Percentiles rank a stretch among this genome's conserved stretches.
Evolutionary conservation across 2,113 vertebrate species (phyloP).

Genomic region (Cryptomyrus ogoouensis): DNA sequence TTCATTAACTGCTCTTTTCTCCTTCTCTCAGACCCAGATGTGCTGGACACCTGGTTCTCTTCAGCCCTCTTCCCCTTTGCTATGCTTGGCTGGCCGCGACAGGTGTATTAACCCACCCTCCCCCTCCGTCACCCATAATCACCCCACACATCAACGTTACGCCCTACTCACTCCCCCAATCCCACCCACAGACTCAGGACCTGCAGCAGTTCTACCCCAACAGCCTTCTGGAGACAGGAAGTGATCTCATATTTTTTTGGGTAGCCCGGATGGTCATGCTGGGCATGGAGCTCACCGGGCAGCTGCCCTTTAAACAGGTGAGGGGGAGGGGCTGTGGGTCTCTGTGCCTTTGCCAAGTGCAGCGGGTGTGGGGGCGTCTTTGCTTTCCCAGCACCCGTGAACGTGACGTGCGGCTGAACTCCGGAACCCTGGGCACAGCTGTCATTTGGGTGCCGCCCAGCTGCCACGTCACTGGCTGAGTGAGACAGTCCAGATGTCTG

Average conservation of each 20-base stretch:
- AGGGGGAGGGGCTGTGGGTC: background rate
- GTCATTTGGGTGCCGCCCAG: background rate
- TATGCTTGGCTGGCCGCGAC: constrained; percentile 81
- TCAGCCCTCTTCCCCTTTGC: constrained; percentile 83
- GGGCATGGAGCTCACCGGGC: constrained; percentile 71
- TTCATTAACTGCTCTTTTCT: background rate
- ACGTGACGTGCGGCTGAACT: background rate
- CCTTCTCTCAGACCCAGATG: constrained; percentile 68
- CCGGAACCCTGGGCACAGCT: background rate
- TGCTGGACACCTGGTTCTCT: constrained; percentile 88
- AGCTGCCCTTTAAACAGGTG: constrained; percentile 79
- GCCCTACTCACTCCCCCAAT: background rate
- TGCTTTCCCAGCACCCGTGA: background rate
- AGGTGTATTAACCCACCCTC: constrained; percentile 45
- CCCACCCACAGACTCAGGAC: constrained; percentile 63
- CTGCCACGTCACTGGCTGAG: background rate
- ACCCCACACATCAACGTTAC: background rate
- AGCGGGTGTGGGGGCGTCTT: background rate
- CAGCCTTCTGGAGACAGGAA: constrained; percentile 79
- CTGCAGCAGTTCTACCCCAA: constrained; percentile 77
- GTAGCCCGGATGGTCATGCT: constrained; percentile 89
- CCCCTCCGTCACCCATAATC: background rate
- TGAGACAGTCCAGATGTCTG: background rate
- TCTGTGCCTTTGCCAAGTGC: background rate
- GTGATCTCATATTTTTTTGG: constrained; percentile 89